These are phyloP conservation scores for Lycopodina hypogea DNA, from an alignment of 37 sponge, comb jelly and placozoan genomes.

Conservation along the genomic window DNA sequence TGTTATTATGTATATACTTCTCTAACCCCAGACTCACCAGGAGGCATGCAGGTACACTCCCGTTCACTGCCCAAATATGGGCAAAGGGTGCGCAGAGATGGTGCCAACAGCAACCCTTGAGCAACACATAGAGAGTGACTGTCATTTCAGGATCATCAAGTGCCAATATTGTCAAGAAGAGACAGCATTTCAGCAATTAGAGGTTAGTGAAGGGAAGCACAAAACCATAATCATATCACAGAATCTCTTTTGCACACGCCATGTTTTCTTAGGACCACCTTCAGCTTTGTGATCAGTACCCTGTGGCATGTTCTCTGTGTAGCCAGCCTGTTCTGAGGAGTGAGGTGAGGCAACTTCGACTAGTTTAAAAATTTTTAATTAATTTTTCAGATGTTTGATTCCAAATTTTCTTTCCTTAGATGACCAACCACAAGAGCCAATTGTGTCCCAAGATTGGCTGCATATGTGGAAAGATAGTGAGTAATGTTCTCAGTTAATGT, in stretches of 20 bases:
- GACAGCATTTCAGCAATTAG: neutral
- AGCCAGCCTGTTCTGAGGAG: neutral
- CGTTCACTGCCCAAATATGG: slow-evolving; percentile 30
- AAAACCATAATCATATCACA: neutral
- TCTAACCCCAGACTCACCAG: slow-evolving; percentile 21
- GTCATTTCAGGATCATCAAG: slow-evolving; percentile 12
- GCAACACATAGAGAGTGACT: slow-evolving; percentile 33
- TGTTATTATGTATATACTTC: neutral
- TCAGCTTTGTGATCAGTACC: slow-evolving; percentile 10
- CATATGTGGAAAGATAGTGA: slow-evolving; percentile 27
- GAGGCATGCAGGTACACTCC: slow-evolving; percentile 43
- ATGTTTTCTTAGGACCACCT: slow-evolving; percentile 32
- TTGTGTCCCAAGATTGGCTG: slow-evolving; percentile 19
- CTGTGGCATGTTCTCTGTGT: slow-evolving; percentile 30
- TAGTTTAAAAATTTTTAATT: neutral
- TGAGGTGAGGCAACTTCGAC: neutral
- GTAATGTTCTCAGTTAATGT: too few relatives aligned
- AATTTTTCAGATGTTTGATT: too few relatives aligned
- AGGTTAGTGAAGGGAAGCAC: slow-evolving; percentile 9
- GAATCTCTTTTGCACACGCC: too few relatives aligned
- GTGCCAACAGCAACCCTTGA: slow-evolving; percentile 13
- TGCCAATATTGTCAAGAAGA: slow-evolving; percentile 52
- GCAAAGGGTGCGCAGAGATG: slow-evolving; percentile 25
- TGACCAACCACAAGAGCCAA: neutral
- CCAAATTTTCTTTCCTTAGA: neutral